Conservation (phyloP, 2,797 vertebrate genomes). For the Esox lucius region DNA sequence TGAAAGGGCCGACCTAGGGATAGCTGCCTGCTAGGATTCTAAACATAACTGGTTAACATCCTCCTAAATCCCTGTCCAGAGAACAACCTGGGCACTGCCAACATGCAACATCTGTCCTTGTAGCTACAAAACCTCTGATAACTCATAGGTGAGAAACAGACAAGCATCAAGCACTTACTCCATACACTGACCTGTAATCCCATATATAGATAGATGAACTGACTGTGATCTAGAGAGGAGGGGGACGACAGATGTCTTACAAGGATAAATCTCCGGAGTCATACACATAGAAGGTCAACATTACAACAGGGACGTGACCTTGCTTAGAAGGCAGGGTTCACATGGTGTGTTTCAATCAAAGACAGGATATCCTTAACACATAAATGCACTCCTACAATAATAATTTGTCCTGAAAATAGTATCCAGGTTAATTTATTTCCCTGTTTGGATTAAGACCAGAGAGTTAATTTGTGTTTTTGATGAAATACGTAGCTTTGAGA, state of each 20-base stretch:
- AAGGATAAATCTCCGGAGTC: slow-evolving; percentile 18
- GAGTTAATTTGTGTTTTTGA: neutral
- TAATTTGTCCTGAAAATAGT: neutral
- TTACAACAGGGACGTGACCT: slow-evolving; percentile 25
- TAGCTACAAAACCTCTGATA: slow-evolving; percentile 18
- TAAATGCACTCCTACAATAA: neutral
- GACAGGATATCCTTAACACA: slow-evolving; percentile 22
- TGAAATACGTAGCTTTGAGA: neutral
- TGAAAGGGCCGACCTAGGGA: slow-evolving; percentile 29
- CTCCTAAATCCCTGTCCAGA: slow-evolving; percentile 21
- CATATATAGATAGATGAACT: slow-evolving; percentile 46
- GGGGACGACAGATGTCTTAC: slow-evolving; percentile 58
- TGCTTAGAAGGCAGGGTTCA: neutral
- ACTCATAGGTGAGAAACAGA: slow-evolving; percentile 25
- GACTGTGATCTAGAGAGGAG: slow-evolving; percentile 16
- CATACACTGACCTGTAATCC: slow-evolving; percentile 50
- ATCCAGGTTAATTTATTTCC: neutral
- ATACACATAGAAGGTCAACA: slow-evolving; percentile 36
- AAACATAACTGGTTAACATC: slow-evolving; percentile 40
- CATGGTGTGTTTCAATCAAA: neutral
- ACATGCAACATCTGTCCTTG: slow-evolving; percentile 32
- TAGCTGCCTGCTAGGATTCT: slow-evolving; percentile 40
- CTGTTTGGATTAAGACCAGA: neutral
- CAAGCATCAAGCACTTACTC: slow-evolving; percentile 56
- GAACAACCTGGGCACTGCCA: slow-evolving; percentile 42